Base-by-base conservation (phyloP, 2,797 vertebrate genomes). In the Microcaecilia unicolor region DNA sequence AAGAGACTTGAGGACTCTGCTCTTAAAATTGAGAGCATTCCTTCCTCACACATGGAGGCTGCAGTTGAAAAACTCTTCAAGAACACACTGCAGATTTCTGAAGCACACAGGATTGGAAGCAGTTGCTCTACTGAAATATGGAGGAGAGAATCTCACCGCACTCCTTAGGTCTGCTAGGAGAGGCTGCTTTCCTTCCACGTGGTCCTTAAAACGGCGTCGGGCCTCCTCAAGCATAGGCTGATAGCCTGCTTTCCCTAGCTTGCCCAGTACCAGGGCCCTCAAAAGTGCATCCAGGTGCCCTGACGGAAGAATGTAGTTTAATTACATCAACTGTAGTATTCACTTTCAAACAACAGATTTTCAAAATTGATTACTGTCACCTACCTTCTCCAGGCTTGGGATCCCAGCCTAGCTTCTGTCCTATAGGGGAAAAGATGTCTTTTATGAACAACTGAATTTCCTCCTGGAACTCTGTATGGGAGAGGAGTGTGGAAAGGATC, bases 381-480 rank as follows among this genome's bases (percentile, higher is more conserved):
- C 62, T 74, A 97, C 95, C 93, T 80, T 98, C 95, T 34, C 92
- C 93, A 18, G 85, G 83, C 45, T 80, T 97, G 70, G 86, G 88
- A 71, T 99, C 95, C 95, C 95, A 99, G 65, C 90, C 93, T 31
- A 99, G 83, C 55, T 86, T 89, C 39, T 91, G 78, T 56, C 94
- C 92, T 45, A 97, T 87, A 22, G 93, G 92, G 28, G 90, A 88
- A 58, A 99, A 99, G 41, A 99, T 86, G 67, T 97, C 92, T 32
- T 84, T 81, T 63, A 97, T 85, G 67, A 98, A 97, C 35, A 84
- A 86, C 77, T 93, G 94, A 76, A 98, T 92, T 24, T 95, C 93
- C 71, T 97, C 91, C 44, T 93, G 83, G 78, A 91, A 97, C 58
- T 99, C 94, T 3, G 93, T 97, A 82, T 97, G 90, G 51, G 94